Conservation (phyloP, 2,888 invertebrate species). For the Sussaba pulchella region DNA sequence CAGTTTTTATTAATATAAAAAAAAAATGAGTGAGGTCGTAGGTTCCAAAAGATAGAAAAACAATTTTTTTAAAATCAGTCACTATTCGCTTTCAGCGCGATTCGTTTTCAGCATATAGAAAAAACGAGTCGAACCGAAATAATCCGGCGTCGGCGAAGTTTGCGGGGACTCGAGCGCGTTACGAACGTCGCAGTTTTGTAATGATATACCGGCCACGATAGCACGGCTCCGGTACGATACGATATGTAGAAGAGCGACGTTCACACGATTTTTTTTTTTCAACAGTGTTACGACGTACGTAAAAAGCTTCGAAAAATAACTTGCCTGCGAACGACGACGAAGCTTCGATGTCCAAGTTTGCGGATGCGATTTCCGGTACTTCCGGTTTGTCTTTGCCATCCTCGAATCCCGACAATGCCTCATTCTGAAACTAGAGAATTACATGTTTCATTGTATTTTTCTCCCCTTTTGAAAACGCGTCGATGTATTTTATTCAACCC, state of each 20-base stretch:
- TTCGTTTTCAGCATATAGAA: conserved; percentile 4
- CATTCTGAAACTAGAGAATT: conserved; percentile 62
- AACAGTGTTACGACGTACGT: not conserved
- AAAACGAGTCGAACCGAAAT: conserved; percentile 20
- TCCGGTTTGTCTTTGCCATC: conserved; percentile 65
- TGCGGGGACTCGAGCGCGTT: not conserved
- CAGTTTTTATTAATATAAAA: too few relatives aligned
- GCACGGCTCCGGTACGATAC: not conserved
- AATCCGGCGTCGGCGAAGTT: conserved; percentile 3
- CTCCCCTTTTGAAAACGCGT: too few relatives aligned
- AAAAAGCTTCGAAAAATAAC: conserved; percentile 34
- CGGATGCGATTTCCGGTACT: conserved; percentile 61
- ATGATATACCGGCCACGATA: conserved; percentile 12
- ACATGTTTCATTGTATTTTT: too few relatives aligned
- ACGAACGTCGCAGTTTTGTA: conserved; percentile 29
- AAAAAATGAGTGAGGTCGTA: too few relatives aligned
- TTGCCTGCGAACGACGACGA: conserved; percentile 62
- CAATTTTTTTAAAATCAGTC: too few relatives aligned
- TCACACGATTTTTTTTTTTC: conserved; percentile 17
- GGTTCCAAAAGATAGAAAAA: too few relatives aligned
- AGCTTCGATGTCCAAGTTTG: conserved; percentile 52
- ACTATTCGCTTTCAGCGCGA: not conserved
- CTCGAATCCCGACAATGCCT: conserved; percentile 61
- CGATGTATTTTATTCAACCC: conserved; percentile 1
- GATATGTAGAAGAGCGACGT: conserved; percentile 1